A percentile compares a stretch with the other conserved stretches of the same genome.
phyloP scores from a whole-genome alignment of 2,888 invertebrate genomes.

The Lymantria dispar region DNA sequence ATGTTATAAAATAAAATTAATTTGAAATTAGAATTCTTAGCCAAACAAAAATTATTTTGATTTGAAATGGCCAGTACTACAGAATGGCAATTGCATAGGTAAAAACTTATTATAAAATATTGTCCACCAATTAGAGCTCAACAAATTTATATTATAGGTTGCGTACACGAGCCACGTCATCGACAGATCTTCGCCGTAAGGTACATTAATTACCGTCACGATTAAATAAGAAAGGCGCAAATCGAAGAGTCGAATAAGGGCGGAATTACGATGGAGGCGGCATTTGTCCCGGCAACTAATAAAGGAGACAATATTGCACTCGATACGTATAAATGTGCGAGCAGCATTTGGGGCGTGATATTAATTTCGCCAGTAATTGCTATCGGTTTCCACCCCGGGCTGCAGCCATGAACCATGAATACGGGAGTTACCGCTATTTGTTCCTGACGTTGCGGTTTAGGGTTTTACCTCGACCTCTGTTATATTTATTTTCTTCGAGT shows the following conservation, averaged over 20 bases:
- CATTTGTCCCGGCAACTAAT: slow-evolving; percentile 80
- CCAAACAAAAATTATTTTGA: no score
- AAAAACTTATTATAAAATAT: no score
- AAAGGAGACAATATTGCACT: slow-evolving; percentile 83
- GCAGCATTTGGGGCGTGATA: slow-evolving; percentile 81
- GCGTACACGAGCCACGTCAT: slow-evolving; percentile 34
- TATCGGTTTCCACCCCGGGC: slow-evolving; percentile 77
- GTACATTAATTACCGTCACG: slow-evolving; percentile 74
- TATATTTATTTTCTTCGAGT: slow-evolving; percentile 80
- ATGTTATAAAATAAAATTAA: no score
- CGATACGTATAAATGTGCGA: slow-evolving; percentile 80
- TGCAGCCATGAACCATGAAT: slow-evolving; percentile 81
- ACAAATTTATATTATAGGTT: not conserved
- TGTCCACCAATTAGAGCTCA: no score
- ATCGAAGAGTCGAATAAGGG: slow-evolving; percentile 70
- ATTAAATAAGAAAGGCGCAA: slow-evolving; percentile 74
- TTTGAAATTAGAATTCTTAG: no score
- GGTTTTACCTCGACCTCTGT: slow-evolving; percentile 67
- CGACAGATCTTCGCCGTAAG: slow-evolving; percentile 37
- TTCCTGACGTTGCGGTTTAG: slow-evolving; percentile 80
- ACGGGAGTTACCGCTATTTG: slow-evolving; percentile 81
- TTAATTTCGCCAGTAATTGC: slow-evolving; percentile 82
- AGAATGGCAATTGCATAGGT: no score
- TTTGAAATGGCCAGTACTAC: no score
- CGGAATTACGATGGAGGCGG: slow-evolving; percentile 66